Evolutionary conservation across 2,888 invertebrate genomes (phyloP).

Genomic region (Ormyrus nitidulus): DNA sequence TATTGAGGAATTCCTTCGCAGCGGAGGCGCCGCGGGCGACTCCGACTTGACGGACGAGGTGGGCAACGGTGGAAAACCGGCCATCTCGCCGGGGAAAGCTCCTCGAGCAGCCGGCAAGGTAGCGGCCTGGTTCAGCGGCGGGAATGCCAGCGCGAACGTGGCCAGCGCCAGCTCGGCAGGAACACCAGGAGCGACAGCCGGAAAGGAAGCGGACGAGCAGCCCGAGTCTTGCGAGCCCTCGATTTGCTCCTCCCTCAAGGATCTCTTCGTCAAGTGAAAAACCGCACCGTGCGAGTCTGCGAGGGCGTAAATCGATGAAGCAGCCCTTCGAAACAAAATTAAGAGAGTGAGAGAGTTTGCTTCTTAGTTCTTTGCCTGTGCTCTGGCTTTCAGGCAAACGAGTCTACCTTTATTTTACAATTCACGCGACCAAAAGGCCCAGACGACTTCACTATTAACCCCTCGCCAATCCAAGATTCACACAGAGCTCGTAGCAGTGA

Average conservation of each 20-base stretch:
- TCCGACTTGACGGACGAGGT: not conserved
- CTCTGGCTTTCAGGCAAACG: not conserved
- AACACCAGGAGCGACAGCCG: not conserved
- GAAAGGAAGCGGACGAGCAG: constrained; percentile 82
- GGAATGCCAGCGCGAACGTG: not conserved
- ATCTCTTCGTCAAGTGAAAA: constrained; percentile 88
- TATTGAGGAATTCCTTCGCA: constrained; percentile 85
- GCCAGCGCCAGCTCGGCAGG: not conserved
- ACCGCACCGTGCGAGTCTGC: constrained; percentile 60
- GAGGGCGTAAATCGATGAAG: constrained; percentile 1
- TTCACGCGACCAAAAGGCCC: too few species aligned
- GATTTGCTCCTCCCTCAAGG: constrained; percentile 89
- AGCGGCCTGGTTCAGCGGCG: constrained; percentile 69
- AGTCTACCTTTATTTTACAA: not conserved
- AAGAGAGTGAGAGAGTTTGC: not conserved
- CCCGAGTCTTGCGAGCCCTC: constrained; percentile 87
- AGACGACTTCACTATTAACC: too few species aligned
- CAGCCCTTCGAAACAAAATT: not conserved
- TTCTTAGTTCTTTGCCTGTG: too few species aligned
- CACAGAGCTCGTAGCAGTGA: too few species aligned
- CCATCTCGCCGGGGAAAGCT: constrained; percentile 73
- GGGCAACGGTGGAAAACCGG: constrained; percentile 62
- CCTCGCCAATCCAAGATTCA: too few species aligned
- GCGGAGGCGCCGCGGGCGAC: constrained; percentile 25
- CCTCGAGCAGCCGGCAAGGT: constrained; percentile 61